Evolutionary conservation across 1,140 invertebrate species (phyloP).

Genomic region (Mactra quadrangularis): DNA sequence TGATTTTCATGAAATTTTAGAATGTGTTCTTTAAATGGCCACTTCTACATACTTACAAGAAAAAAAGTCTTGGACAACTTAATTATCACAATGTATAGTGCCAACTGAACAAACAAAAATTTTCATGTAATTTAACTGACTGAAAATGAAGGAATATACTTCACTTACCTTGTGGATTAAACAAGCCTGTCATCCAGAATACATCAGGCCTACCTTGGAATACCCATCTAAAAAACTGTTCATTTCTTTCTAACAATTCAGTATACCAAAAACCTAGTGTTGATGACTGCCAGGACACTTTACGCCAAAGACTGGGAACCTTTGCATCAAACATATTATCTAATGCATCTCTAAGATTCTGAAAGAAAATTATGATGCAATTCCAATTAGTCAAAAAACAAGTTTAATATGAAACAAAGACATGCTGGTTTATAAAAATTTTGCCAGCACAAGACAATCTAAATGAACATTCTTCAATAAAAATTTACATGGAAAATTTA

Average conservation of each 20-base stretch:
- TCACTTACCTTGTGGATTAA: constrained; percentile 92
- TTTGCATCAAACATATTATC: constrained; percentile 82
- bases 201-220: constrained; percentile 89
- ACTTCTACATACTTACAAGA: no score
- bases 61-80: no score
- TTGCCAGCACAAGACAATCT: not conserved
- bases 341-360: constrained; percentile 84
- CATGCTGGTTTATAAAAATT: not conserved
- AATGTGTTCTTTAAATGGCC: no score
- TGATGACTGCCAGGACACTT: constrained; percentile 95
- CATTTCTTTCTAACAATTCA: constrained; percentile 91
- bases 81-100: no score
- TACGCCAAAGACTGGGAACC: constrained; percentile 80
- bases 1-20: no score
- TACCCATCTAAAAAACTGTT: constrained; percentile 93
- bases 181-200: constrained; percentile 99
- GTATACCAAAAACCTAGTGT: constrained; percentile 99
- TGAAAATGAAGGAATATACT: no score
- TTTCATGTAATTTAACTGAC: no score
- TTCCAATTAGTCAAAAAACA: not conserved
- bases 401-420: not conserved
- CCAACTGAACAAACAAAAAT: no score
- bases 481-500: no score
- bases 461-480: no score
- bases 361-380: constrained; percentile 69